These are phyloP conservation scores for Pseudorhiza aurosa DNA, from an alignment of 30 jellyfish, hydroid and myxozoan genomes.

Conservation along the genomic window DNA sequence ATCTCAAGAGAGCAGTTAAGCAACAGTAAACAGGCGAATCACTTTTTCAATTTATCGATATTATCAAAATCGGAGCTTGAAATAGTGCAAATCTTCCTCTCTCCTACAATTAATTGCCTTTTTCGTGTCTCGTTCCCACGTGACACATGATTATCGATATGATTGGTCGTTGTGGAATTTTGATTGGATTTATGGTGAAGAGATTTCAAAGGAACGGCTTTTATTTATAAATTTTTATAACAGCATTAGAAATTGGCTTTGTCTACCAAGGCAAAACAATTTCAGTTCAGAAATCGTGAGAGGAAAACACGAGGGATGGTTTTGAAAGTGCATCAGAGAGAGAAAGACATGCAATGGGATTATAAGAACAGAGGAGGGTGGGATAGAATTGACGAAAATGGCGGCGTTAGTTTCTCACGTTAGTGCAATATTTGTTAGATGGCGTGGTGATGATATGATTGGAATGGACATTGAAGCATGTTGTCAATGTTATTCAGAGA, in stretches of 20 bases:
- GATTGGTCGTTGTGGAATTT: constrained; percentile 51
- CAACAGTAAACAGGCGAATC: background rate
- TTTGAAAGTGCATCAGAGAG: too few relatives aligned
- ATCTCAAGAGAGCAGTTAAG: background rate
- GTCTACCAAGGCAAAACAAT: background rate
- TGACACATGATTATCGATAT: background rate
- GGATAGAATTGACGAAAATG: too few relatives aligned
- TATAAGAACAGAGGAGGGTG: too few relatives aligned
- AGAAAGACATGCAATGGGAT: too few relatives aligned
- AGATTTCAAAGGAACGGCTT: constrained; percentile 17
- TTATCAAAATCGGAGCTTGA: constrained; percentile 6
- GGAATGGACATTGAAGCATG: too few relatives aligned
- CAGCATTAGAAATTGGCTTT: constrained; percentile 14
- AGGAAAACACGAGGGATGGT: background rate
- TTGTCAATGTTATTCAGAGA: too few relatives aligned
- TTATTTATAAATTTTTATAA: constrained; percentile 27
- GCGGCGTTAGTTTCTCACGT: too few relatives aligned
- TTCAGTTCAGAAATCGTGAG: background rate
- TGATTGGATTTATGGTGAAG: constrained; percentile 35
- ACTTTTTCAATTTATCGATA: background rate
- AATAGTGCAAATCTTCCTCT: constrained; percentile 22
- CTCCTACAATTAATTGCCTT: constrained; percentile 48
- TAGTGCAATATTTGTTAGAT: too few relatives aligned
- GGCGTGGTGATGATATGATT: too few relatives aligned
- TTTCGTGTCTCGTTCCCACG: constrained; percentile 53